Conservation (phyloP, 2,797 vertebrate species). For the Acanthiza pusilla region DNA sequence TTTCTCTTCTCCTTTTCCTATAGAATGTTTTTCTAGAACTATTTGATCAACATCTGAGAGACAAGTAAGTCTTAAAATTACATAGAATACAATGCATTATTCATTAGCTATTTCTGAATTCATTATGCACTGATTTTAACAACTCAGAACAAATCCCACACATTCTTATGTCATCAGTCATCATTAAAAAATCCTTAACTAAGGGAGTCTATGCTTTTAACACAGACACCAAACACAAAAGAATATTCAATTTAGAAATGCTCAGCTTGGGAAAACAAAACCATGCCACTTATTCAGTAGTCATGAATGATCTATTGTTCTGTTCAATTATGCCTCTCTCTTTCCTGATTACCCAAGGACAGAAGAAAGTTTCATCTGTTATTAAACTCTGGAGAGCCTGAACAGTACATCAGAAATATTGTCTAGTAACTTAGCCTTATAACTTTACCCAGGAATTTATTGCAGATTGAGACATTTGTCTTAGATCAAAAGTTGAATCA, state of each 20-base stretch:
- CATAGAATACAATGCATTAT: neutral
- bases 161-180: neutral
- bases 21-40: neutral
- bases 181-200: neutral
- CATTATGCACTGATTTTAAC: neutral
- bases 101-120: conserved; percentile 4
- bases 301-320: neutral
- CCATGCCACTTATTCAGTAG: neutral
- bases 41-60: neutral
- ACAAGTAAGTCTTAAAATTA: neutral
- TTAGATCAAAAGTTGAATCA: neutral
- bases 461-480: neutral
- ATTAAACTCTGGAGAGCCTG: neutral
- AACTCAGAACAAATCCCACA: neutral
- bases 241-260: neutral
- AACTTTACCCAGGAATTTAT: neutral
- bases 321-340: neutral
- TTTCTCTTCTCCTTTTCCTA: neutral
- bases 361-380: neutral
- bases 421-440: neutral
- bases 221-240: neutral
- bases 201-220: neutral
- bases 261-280: neutral
- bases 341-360: neutral
- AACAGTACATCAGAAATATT: neutral